Evolutionary conservation across 2,888 invertebrate genomes (phyloP), one percentile per base, ranked within the genome.

Genomic region (Diadromus collaris): DNA sequence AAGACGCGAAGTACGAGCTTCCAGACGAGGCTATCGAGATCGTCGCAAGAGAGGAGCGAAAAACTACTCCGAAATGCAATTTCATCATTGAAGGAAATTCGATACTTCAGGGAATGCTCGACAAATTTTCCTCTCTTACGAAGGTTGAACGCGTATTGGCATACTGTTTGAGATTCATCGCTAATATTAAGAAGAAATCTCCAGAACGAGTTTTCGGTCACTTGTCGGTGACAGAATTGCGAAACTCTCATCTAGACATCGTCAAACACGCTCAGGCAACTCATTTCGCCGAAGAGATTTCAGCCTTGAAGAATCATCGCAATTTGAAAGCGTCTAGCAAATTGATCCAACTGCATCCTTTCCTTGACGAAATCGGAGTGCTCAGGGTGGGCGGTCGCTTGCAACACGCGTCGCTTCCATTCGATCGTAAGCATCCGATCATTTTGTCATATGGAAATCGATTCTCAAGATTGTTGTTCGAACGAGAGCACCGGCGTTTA

Each of bases 331-430:
- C 44, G 2, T 44, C 70, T 0, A 78, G 68, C 48, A 75, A 75
- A 41, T 19, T 81, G 1, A 10, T 74, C 6, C 27, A 19, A 7
- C 65, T 81, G 1, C 27, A 65, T 21, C 73, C 78, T 2, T 78
- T 78, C 58, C 61, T 81, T 1, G 76, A 81, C 19, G 51, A 78
- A 13, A 27, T 24, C 10, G 72, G 73, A n/a, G 19, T 78, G 6
- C 72, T 82, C 34, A 76, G 79, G 71, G 76, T 83, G 72, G 83
- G 83, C 58, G 79, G 83, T 34, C 51, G 80, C 29, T 29, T 82
- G 13, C 46, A 64, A 13, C 44, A 77, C 24, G 44, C 76, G 6
- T 48, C 41, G 7, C n/a, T 74, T 10, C 13, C 38, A 1, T 81
- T 70, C 48, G 51, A 51, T 6, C 41, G 51, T 6, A 58, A 60